phyloP scores from a whole-genome alignment of 2,113 vertebrate species.

The Scatophagus argus region DNA sequence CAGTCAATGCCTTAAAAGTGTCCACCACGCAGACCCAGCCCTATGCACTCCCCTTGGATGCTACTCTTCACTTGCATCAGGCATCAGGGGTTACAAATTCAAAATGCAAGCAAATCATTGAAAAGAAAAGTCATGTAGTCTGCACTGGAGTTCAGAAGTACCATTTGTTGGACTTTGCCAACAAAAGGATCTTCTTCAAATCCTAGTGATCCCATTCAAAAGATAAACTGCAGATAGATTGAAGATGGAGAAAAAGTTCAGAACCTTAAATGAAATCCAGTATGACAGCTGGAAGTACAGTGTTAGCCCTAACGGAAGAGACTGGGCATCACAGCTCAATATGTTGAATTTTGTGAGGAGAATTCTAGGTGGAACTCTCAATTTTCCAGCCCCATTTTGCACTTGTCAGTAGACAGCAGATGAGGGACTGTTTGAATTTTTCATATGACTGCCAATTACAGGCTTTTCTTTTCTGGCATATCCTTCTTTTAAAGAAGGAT shows the following conservation, averaged over 20 bases:
- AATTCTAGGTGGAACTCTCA: constrained; percentile 18
- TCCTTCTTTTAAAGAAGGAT: constrained; percentile 43
- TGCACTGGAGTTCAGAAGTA: not conserved
- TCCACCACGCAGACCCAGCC: no score
- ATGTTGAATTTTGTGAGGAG: constrained; percentile 14
- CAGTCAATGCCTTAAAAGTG: no score
- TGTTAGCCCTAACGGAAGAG: constrained; percentile 21
- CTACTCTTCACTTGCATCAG: not conserved
- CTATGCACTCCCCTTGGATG: not conserved
- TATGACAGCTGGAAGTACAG: constrained; percentile 2
- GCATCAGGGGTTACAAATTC: not conserved
- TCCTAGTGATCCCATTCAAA: not conserved
- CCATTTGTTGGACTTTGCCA: not conserved
- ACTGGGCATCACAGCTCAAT: constrained; percentile 17
- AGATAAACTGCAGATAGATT: not conserved
- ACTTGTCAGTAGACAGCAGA: constrained; percentile 27
- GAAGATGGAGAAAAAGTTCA: not conserved
- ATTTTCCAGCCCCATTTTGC: constrained; percentile 17
- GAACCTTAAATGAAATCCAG: constrained; percentile 20
- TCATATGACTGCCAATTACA: constrained; percentile 32
- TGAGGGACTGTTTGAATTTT: constrained; percentile 39
- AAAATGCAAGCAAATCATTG: not conserved
- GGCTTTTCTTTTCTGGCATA: constrained; percentile 8
- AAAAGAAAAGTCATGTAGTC: not conserved
- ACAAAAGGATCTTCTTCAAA: constrained; percentile 19